Evolutionary conservation across 2,113 vertebrate species (phyloP).

Genomic region (Rafetus swinhoei): DNA sequence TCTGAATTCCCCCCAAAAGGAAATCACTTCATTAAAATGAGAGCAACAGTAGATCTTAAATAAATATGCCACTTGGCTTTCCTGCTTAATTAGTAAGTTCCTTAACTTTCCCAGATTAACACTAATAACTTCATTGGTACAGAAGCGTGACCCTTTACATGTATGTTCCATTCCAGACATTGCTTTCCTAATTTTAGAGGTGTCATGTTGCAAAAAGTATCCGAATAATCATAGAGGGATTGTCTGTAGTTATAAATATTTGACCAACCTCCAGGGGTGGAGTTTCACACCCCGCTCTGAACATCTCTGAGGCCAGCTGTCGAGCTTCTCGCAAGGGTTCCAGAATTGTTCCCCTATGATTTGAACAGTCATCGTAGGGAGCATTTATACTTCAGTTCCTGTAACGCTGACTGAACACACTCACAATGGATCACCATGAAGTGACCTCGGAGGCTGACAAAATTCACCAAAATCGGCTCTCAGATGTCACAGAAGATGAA

Average conservation of each 20-base stretch:
- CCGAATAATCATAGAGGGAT: slow-evolving; percentile 78
- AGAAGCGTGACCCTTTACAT: slow-evolving; percentile 68
- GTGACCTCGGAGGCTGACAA: slow-evolving; percentile 77
- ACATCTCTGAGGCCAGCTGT: slow-evolving; percentile 74
- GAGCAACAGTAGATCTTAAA: slow-evolving; percentile 55
- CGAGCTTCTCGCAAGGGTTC: slow-evolving; percentile 55
- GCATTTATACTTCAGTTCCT: slow-evolving; percentile 36
- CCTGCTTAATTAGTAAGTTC: slow-evolving; percentile 71
- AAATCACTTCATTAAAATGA: slow-evolving; percentile 36
- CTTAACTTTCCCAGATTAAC: slow-evolving; percentile 70
- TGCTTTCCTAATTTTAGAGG: slow-evolving; percentile 84
- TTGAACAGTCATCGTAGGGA: neutral
- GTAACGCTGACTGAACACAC: slow-evolving; percentile 26
- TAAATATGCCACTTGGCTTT: slow-evolving; percentile 61
- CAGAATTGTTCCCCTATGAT: slow-evolving; percentile 55
- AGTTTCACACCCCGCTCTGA: slow-evolving; percentile 77
- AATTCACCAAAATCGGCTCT: slow-evolving; percentile 82
- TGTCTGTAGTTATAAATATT: slow-evolving; percentile 83
- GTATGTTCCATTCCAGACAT: slow-evolving; percentile 71
- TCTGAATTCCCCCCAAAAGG: slow-evolving; percentile 29
- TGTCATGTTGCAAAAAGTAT: slow-evolving; percentile 91
- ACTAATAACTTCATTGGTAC: slow-evolving; percentile 63
- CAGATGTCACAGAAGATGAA: slow-evolving; percentile 85
- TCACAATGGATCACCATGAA: slow-evolving; percentile 84
- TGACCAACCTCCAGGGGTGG: slow-evolving; percentile 78